phyloP scores from a whole-genome alignment of 2,113 vertebrate species.

The Pteronura brasiliensis region DNA sequence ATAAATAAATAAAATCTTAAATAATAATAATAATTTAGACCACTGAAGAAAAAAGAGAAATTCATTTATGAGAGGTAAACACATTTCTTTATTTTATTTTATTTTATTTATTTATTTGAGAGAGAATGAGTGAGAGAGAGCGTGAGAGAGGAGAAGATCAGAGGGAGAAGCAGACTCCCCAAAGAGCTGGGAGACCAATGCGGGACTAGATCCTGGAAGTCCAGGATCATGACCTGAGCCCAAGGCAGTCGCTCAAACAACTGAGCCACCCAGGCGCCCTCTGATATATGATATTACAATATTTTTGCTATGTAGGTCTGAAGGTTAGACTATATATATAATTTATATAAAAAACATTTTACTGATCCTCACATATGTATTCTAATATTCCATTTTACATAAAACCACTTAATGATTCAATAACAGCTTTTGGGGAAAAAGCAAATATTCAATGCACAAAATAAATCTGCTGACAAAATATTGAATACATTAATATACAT shows the following conservation, averaged over 20 bases:
- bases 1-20: too few species aligned
- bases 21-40: conserved; percentile 15
- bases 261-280: too few species aligned
- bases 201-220: too few species aligned
- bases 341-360: not conserved
- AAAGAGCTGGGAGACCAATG: too few species aligned
- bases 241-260: too few species aligned
- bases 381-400: not conserved
- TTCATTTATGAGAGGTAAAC: not conserved
- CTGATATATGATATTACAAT: not conserved
- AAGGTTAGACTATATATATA: not conserved
- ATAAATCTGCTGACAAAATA: not conserved
- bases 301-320: not conserved
- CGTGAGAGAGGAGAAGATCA: too few species aligned
- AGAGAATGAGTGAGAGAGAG: too few species aligned
- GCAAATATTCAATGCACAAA: not conserved
- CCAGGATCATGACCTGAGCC: too few species aligned
- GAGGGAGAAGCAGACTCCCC: too few species aligned
- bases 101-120: too few species aligned
- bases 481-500: not conserved
- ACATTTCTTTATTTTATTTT: not conserved
- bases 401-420: not conserved
- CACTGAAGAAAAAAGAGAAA: not conserved
- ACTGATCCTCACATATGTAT: not conserved
- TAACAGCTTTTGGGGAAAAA: not conserved